These are phyloP conservation scores for Melanophora roralis DNA, from an alignment of 2,888 invertebrate genomes.

Conservation along the genomic window DNA sequence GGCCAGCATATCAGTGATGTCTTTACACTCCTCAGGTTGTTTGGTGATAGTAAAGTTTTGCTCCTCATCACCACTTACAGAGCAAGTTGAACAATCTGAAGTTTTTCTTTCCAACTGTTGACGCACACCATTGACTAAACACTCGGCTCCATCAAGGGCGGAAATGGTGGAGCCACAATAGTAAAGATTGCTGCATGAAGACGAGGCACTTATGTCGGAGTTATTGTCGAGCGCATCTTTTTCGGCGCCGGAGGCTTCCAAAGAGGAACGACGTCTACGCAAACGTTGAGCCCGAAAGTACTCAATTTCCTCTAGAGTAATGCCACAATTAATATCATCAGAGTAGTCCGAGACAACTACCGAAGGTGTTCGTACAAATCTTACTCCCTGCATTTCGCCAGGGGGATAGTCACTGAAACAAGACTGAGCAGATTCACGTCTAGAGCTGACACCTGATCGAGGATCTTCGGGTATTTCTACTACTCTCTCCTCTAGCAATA, in stretches of 20 bases:
- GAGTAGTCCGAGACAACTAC: constrained; percentile 93
- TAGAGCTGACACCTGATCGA: constrained; percentile 70
- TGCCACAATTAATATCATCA: constrained; percentile 81
- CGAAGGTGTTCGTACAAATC: constrained; percentile 88
- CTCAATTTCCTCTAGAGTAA: constrained; percentile 81
- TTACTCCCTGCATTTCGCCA: constrained; percentile 77
- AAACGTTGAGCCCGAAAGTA: constrained; percentile 79
- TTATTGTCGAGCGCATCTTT: constrained; percentile 71
- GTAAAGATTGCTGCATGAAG: constrained; percentile 80
- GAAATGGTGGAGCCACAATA: constrained; percentile 80
- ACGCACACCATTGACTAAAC: constrained; percentile 78
- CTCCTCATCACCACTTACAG: constrained; percentile 84
- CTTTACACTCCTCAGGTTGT: constrained; percentile 64
- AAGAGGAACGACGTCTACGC: constrained; percentile 73
- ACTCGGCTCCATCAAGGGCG: constrained; percentile 78
- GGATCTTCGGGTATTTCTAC: constrained; percentile 78
- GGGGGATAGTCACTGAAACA: constrained; percentile 76
- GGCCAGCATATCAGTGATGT: constrained; percentile 63
- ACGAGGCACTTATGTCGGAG: constrained; percentile 80
- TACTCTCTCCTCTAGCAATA: constrained; percentile 80
- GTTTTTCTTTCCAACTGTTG: constrained; percentile 81
- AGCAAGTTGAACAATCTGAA: constrained; percentile 87
- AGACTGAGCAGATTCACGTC: constrained; percentile 78
- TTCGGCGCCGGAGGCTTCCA: constrained; percentile 70
- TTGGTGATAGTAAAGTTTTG: constrained; percentile 66